Conservation (phyloP, 1,140 invertebrate genomes). For the Hypsibius dujardini region DNA sequence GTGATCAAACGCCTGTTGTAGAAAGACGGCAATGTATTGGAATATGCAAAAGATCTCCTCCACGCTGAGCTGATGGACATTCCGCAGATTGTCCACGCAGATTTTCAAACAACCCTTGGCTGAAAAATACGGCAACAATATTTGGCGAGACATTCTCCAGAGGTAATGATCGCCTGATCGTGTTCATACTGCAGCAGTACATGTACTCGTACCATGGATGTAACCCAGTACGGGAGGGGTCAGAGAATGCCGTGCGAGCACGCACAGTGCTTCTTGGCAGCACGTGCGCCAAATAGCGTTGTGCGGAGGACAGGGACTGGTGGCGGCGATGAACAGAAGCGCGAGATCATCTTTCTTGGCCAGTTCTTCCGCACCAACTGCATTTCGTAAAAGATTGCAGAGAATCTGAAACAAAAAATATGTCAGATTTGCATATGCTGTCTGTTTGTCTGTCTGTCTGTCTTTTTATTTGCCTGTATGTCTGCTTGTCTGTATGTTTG, state of each 20-base stretch:
- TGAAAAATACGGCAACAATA: slow-evolving; percentile 35
- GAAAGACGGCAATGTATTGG: slow-evolving; percentile 12
- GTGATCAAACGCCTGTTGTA: slow-evolving; percentile 8
- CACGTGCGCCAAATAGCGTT: slow-evolving; percentile 91
- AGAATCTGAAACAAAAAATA: slow-evolving; percentile 47
- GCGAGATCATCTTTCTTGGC: slow-evolving; percentile 87
- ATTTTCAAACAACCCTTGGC: slow-evolving; percentile 82
- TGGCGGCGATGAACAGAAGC: slow-evolving; percentile 85
- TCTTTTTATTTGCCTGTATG: too few relatives aligned
- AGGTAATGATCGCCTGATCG: neutral
- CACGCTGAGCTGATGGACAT: slow-evolving; percentile 54
- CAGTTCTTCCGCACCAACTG: slow-evolving; percentile 75
- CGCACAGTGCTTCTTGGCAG: slow-evolving; percentile 86
- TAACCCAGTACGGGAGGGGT: slow-evolving; percentile 80
- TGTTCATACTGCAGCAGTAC: neutral
- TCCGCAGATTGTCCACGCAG: slow-evolving; percentile 92
- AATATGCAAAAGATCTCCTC: slow-evolving; percentile 89
- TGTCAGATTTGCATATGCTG: too few relatives aligned
- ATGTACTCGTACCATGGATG: slow-evolving; percentile 66
- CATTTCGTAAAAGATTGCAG: slow-evolving; percentile 73
- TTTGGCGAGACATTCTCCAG: neutral
- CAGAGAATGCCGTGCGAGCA: slow-evolving; percentile 76
- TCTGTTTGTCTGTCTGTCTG: too few relatives aligned
- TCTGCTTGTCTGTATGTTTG: too few relatives aligned
- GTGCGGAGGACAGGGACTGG: slow-evolving; percentile 72